Evolutionary conservation across 1,140 invertebrate species (phyloP).

Genomic region (Drosophila pseudoananassae): DNA sequence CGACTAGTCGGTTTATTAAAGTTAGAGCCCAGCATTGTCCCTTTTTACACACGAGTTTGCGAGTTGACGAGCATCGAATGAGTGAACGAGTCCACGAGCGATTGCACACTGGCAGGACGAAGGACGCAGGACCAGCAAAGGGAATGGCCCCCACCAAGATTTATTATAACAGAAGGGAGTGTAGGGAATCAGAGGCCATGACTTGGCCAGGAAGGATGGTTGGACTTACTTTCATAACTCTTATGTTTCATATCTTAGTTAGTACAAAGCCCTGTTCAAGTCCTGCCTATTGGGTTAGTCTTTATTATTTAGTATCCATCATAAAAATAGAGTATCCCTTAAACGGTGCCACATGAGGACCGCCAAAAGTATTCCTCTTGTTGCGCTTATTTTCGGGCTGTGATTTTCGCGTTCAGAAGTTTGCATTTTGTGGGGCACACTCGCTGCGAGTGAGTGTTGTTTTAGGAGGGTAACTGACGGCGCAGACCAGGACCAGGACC

Average conservation of each 20-base stretch:
- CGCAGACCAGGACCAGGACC: background rate
- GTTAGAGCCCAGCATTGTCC: slow-evolving; percentile 76
- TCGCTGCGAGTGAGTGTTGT: slow-evolving; percentile 36
- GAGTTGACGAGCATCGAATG: slow-evolving; percentile 52
- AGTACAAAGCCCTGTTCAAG: too few relatives aligned
- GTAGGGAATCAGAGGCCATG: background rate
- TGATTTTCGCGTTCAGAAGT: slow-evolving; percentile 70
- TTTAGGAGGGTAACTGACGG: slow-evolving; percentile 1
- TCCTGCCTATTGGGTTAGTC: too few relatives aligned
- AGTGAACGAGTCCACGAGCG: slow-evolving; percentile 26
- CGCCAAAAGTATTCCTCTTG: slow-evolving; percentile 41
- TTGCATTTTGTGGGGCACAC: slow-evolving; percentile 26
- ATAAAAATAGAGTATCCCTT: slow-evolving; percentile 7
- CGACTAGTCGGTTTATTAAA: slow-evolving; percentile 78
- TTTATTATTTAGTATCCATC: background rate
- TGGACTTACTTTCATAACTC: too few relatives aligned
- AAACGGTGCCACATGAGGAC: slow-evolving; percentile 14
- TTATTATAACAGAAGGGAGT: background rate
- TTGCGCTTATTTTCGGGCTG: slow-evolving; percentile 66
- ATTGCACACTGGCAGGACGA: slow-evolving; percentile 32
- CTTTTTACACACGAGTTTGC: slow-evolving; percentile 74
- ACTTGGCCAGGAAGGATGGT: background rate
- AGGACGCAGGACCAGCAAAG: slow-evolving; percentile 23
- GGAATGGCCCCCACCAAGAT: slow-evolving; percentile 50
- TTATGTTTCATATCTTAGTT: too few relatives aligned